These are phyloP conservation scores for Paraescarpia echinospica DNA, from an alignment of 1,140 invertebrate species.

Conservation along the genomic window DNA sequence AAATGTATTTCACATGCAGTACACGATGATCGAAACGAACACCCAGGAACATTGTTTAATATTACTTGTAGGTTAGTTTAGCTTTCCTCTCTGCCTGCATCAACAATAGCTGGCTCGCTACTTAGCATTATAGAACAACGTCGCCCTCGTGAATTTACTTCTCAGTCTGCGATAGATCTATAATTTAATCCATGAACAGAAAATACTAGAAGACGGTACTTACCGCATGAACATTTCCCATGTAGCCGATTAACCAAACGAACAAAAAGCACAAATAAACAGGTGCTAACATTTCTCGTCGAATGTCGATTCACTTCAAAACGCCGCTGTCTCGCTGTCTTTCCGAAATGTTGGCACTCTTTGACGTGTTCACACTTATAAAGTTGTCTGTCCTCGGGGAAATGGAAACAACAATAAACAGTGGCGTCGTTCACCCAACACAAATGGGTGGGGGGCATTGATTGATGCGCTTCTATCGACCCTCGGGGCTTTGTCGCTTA, in stretches of 20 bases:
- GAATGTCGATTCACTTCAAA: background rate
- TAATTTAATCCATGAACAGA: background rate
- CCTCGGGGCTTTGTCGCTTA: background rate
- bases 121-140: background rate
- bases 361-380: background rate
- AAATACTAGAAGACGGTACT: background rate
- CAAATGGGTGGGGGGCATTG: background rate
- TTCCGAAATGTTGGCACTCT: background rate
- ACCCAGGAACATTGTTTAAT: no score
- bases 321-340: background rate
- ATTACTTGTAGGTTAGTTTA: no score
- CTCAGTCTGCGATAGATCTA: background rate
- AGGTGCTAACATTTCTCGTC: background rate
- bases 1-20: no score
- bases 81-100: no score
- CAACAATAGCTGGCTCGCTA: background rate
- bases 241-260: background rate
- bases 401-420: background rate
- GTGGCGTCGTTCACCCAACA: background rate
- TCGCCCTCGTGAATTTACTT: background rate
- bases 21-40: no score
- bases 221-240: background rate
- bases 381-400: background rate
- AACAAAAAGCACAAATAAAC: background rate
- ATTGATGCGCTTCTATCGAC: background rate